Percentiles rank a stretch among this genome's conserved stretches.
These are phyloP conservation scores for Drosophila truncata DNA, from an alignment of 1,140 invertebrate species.

Conservation along the genomic window DNA sequence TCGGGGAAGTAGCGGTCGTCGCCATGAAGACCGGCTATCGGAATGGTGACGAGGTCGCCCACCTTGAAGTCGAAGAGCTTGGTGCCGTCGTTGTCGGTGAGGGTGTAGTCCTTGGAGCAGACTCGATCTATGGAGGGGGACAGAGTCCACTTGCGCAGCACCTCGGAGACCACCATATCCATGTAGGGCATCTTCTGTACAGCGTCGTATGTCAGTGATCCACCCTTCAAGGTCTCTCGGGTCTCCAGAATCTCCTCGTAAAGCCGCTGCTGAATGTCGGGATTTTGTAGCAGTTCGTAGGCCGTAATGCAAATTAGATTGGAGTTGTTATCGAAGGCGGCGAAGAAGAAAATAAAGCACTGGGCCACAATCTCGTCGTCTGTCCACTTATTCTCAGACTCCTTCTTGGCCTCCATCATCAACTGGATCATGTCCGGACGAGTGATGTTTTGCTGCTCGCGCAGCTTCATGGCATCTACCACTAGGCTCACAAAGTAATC, in stretches of 20 bases:
- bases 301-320: constrained; percentile 86
- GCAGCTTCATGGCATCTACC: constrained; percentile 77
- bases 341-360: constrained; percentile 86
- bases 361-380: constrained; percentile 87
- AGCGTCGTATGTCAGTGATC: constrained; percentile 85
- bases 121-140: constrained; percentile 85
- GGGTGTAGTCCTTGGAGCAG: constrained; percentile 86
- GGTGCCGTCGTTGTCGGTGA: constrained; percentile 54
- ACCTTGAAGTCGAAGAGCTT: constrained; percentile 62
- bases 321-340: constrained; percentile 89
- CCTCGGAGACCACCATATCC: constrained; percentile 88
- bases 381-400: constrained; percentile 80
- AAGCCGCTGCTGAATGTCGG: constrained; percentile 87
- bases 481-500: constrained; percentile 80
- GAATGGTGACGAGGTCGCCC: constrained; percentile 82
- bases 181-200: constrained; percentile 88
- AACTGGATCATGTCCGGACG: constrained; percentile 86
- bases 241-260: constrained; percentile 87
- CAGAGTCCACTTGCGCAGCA: constrained; percentile 87
- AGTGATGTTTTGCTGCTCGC: constrained; percentile 81
- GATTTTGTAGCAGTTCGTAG: constrained; percentile 87
- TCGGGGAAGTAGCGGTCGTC: constrained; percentile 86
- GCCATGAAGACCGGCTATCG: constrained; percentile 83
- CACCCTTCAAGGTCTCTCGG: constrained; percentile 82
- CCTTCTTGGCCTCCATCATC: constrained; percentile 85